A percentile compares a stretch with the other conserved stretches of the same genome.
These are phyloP conservation scores for Oncorhynchus nerka DNA, from an alignment of 2,113 vertebrate genomes.

Conservation along the genomic window DNA sequence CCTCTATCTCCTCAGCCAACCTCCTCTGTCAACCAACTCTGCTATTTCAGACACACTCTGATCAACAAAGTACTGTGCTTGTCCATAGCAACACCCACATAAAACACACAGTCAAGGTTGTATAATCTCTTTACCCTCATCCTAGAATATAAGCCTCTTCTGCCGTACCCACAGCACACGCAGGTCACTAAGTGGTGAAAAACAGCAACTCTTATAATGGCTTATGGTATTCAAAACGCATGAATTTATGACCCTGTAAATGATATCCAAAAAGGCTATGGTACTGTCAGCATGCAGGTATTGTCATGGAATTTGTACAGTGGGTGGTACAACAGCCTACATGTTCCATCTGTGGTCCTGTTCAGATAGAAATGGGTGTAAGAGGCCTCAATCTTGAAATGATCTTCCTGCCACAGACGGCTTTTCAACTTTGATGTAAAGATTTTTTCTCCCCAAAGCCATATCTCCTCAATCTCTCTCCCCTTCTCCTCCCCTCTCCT, in stretches of 20 bases:
- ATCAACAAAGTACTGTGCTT: slow-evolving; percentile 55
- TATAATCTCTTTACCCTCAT: slow-evolving; percentile 53
- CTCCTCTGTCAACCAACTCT: slow-evolving; percentile 45
- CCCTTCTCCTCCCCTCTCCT: neutral
- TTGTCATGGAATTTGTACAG: neutral
- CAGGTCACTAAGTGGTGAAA: slow-evolving; percentile 33
- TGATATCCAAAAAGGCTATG: neutral
- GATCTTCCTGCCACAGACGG: neutral
- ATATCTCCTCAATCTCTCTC: neutral
- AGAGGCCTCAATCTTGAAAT: neutral
- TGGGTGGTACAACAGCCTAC: neutral
- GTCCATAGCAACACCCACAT: slow-evolving; percentile 56
- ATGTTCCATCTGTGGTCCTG: neutral
- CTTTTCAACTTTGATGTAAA: neutral
- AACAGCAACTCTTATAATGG: neutral
- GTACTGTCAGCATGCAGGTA: neutral
- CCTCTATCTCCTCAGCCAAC: slow-evolving; percentile 42
- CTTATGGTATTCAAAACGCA: neutral
- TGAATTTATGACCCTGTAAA: neutral
- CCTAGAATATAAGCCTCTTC: slow-evolving; percentile 23
- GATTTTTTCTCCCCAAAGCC: neutral
- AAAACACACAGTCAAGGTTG: slow-evolving; percentile 49
- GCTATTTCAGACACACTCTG: slow-evolving; percentile 48
- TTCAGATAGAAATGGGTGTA: neutral
- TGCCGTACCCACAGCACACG: slow-evolving; percentile 7